phyloP scores from a whole-genome alignment of 2,113 vertebrate species.

The Agapornis roseicollis region DNA sequence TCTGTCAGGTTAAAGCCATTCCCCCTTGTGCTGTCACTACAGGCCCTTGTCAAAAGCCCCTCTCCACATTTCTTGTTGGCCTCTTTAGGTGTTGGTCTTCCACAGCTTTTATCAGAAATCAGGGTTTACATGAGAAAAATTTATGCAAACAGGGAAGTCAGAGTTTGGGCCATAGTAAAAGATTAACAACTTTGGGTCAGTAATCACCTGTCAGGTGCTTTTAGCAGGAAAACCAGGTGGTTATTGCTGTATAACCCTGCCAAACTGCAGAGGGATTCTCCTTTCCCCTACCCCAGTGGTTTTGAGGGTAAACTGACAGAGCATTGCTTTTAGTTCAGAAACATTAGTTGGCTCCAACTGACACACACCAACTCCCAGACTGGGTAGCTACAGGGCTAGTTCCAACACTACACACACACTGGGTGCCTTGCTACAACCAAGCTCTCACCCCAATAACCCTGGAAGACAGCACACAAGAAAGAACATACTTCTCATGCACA shows the following conservation, averaged over 20 bases:
- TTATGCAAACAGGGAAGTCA: background rate
- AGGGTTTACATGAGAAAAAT: background rate
- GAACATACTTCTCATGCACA: background rate
- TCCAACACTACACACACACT: background rate
- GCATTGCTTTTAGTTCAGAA: background rate
- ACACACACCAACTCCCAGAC: background rate
- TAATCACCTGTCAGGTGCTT: background rate
- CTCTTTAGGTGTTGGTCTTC: background rate
- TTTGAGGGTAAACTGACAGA: background rate
- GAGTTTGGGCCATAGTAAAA: background rate
- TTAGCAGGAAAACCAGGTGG: background rate
- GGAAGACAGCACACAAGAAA: background rate
- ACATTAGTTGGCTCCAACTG: background rate
- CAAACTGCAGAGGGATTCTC: background rate
- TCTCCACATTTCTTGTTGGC: background rate
- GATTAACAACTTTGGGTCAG: background rate
- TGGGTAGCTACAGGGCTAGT: background rate
- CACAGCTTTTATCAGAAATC: background rate
- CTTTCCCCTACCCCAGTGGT: background rate
- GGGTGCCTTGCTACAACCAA: background rate
- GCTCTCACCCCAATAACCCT: background rate
- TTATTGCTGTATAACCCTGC: background rate
- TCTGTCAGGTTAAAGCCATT: background rate
- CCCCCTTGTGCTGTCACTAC: background rate
- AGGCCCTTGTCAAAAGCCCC: background rate